A percentile compares a stretch with the other conserved stretches of the same genome.
Evolutionary conservation across 2,888 invertebrate genomes (phyloP).

Genomic region (Priapulus caudatus): DNA sequence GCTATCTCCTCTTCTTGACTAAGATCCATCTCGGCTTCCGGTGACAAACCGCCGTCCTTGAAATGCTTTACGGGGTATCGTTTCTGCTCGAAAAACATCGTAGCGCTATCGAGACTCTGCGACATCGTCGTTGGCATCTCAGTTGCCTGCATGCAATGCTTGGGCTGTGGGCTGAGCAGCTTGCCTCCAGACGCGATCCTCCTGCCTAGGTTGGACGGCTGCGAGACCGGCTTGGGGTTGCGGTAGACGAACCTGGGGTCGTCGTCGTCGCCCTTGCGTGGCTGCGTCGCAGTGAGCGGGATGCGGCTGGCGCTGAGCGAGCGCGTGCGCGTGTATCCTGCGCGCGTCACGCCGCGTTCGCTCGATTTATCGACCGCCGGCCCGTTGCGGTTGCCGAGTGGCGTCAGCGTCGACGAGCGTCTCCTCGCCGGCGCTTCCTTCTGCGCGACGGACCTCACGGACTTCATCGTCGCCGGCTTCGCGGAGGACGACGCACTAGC

Average conservation of each 20-base stretch:
- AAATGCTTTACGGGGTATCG: no score
- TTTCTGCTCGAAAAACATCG: neutral
- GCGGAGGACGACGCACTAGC: no score
- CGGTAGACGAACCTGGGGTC: no score
- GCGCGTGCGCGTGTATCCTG: no score
- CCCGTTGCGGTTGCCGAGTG: neutral
- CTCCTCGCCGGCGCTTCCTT: neutral
- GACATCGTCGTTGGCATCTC: no score
- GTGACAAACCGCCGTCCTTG: no score
- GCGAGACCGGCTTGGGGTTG: neutral
- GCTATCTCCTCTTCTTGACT: slow-evolving; percentile 40
- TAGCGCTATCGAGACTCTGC: neutral
- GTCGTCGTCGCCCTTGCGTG: no score
- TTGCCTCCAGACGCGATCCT: no score
- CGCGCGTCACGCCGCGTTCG: neutral
- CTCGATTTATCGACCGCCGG: no score
- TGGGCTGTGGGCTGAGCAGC: no score
- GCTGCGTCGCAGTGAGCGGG: neutral
- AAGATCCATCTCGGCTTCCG: no score
- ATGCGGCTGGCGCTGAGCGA: neutral
- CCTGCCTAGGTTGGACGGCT: neutral
- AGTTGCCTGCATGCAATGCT: neutral
- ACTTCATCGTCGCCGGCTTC: no score
- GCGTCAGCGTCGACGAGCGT: neutral
- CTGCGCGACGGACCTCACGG: neutral